Base-by-base conservation (phyloP, 2,113 vertebrate genomes). In the Cavia aperea region DNA sequence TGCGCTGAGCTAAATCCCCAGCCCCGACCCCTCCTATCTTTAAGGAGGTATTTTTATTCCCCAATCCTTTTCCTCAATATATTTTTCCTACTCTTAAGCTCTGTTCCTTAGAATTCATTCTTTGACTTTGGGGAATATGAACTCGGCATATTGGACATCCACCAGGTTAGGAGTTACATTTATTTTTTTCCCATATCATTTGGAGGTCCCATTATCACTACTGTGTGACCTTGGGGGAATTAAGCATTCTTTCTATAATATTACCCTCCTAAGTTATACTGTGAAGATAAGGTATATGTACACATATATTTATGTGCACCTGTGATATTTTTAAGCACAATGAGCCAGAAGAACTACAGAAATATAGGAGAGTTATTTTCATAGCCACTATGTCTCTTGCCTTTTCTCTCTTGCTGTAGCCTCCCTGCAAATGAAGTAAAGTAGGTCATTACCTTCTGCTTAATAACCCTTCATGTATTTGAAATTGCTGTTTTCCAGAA, bases 361-460 rank as follows among this genome's bases (percentile, higher is more conserved):
- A 88, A 94, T 14, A 26, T 26, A 93, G 49, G 12, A 46, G 75
- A 82, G 65, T 72, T 89, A 90, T 78, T 93, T 95, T 73, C 60
- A n/a, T 58, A 85, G n/a, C 43, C 14, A 56, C 4, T 13, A 19
- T 84, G 83, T 91, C 63, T 81, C n/a, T 79, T 89, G 46, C 43
- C 26, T 70, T 93, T 85, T 85, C 14, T 12, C 6, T 78, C 58
- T 66, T 87, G 4, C n/a, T 86, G 43, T 54, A 89, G 60, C 23
- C 6, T 90, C 12, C 33, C 60, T 95, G 86, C 39, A 94, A 94
- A 91, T 88, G 86, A 93, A 86, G 81, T 26, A 88, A 86, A 92
- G 21, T 82, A 89, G 31, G 33, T 31, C 63, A 83, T 89, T 33
- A 93, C 58, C 49, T 95, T 93, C 54, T 93, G 39, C 70, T 86